phyloP scores from a whole-genome alignment of 1,140 invertebrate genomes.

The Drosophila aff. region DNA sequence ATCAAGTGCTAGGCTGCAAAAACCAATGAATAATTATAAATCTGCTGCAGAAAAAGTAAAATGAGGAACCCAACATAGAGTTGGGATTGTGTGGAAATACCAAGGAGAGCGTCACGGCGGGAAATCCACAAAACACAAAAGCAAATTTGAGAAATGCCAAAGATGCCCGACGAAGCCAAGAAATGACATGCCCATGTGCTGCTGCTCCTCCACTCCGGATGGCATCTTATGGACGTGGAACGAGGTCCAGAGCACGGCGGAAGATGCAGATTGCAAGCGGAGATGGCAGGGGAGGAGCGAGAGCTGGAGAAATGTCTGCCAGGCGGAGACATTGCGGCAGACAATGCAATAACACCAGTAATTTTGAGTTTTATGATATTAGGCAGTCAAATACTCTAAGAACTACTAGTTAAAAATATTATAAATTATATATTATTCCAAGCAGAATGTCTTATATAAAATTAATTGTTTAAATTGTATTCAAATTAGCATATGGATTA shows the following conservation, averaged over 20 bases:
- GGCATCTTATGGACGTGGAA: slow-evolving; percentile 35
- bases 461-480: neutral
- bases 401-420: neutral
- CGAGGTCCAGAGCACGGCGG: slow-evolving; percentile 34
- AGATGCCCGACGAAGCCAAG: slow-evolving; percentile 75
- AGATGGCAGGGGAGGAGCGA: slow-evolving; percentile 13
- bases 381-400: slow-evolving; percentile 1
- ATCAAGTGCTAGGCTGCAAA: slow-evolving; percentile 12
- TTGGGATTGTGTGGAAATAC: slow-evolving; percentile 54
- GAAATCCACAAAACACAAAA: slow-evolving; percentile 26
- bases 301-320: slow-evolving; percentile 51
- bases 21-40: slow-evolving; percentile 65
- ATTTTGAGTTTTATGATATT: neutral
- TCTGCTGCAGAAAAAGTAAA: slow-evolving; percentile 68
- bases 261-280: slow-evolving; percentile 22
- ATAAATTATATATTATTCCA: neutral
- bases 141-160: slow-evolving; percentile 73
- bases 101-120: slow-evolving; percentile 28
- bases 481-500: slow-evolving; percentile 4
- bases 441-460: neutral
- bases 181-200: slow-evolving; percentile 78
- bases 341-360: slow-evolving; percentile 71
- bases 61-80: slow-evolving; percentile 66
- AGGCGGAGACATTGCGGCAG: slow-evolving; percentile 76
- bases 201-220: slow-evolving; percentile 13